Base-by-base conservation (phyloP, 2,113 vertebrate species). In the Nymphicus hollandicus region DNA sequence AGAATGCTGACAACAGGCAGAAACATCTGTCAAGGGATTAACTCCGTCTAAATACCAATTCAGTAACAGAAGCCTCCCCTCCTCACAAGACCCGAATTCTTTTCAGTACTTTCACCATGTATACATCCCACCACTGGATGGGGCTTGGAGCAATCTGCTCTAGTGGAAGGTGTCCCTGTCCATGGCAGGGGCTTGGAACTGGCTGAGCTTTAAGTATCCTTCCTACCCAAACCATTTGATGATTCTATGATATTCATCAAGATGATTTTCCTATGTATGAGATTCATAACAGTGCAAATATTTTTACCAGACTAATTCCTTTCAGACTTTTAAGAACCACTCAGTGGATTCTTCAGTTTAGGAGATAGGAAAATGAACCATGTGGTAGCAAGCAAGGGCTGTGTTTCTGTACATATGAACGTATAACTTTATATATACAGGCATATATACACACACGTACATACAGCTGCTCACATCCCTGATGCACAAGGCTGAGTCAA, bases 371-470 rank as follows among this genome's bases (percentile, higher is more conserved):
- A 47, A 81, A 64, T 8, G 29, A n/a, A 72, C 58, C 35, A 68
- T 0, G 1, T 31, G 29, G 39, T 27, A 28, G 71, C 33, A 35
- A 91, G 24, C 7, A 68, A 71, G 24, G 47, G 31, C 20, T 83
- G 50, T 0, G 0, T 8, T 52, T 89, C 41, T 10, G 25, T 31
- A 25, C 1, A 2, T 4, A 53, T 0, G 2, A 28, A 76, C 8
- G 9, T 2, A 3, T 13, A 86, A 55, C 16, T 66, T 11, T 10
- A 50, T 11, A 41, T 24, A 77, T 13, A 8, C 8, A 18, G 3
- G 4, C 1, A 1, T 4, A 14, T 25, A 33, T 5, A 31, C 5
- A 53, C 4, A 17, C 3, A 1, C n/a, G n/a, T 8, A 53, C 37
- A 73, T 52, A 47, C 8, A 29, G 23, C 49, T 87, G 60, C 31